These are phyloP conservation scores for Nephrotoma guestfalica DNA, from an alignment of 2,888 invertebrate genomes.

Conservation along the genomic window DNA sequence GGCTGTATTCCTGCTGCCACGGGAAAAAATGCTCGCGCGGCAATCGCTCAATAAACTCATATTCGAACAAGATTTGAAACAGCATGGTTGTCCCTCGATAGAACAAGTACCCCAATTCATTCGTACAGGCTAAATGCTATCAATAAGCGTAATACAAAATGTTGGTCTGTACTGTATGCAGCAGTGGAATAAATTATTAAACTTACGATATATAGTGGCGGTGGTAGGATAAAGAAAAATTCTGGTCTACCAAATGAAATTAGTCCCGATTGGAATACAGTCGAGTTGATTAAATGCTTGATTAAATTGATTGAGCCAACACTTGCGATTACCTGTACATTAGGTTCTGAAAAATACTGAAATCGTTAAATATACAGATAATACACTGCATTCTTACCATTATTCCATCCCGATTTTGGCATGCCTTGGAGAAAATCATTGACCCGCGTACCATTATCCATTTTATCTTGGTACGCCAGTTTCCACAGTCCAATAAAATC, in stretches of 20 bases:
- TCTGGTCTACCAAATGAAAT: constrained; percentile 43
- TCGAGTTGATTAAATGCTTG: constrained; percentile 43
- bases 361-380: constrained; percentile 27
- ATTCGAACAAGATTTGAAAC: constrained; percentile 54
- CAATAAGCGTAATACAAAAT: neutral
- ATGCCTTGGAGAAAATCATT: constrained; percentile 38
- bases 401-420: constrained; percentile 30
- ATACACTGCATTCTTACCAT: constrained; percentile 27
- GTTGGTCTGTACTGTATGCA: neutral
- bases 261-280: constrained; percentile 42
- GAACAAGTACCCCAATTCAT: constrained; percentile 33
- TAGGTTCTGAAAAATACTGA: constrained; percentile 32
- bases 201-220: constrained; percentile 45
- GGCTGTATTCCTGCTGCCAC: constrained; percentile 33
- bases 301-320: constrained; percentile 37
- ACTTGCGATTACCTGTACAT: constrained; percentile 44
- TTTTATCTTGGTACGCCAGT: constrained; percentile 40
- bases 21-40: constrained; percentile 53
- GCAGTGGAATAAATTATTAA: neutral
- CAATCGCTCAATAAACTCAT: constrained; percentile 41
- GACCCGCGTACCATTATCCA: constrained; percentile 39
- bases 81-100: constrained; percentile 45
- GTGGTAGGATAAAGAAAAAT: constrained; percentile 45
- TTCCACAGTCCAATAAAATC: constrained; percentile 45
- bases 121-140: constrained; percentile 42